Evolutionary conservation across 2,113 vertebrate species (phyloP), one percentile per base, ranked within the genome.

Genomic region (Osmerus eperlanus): DNA sequence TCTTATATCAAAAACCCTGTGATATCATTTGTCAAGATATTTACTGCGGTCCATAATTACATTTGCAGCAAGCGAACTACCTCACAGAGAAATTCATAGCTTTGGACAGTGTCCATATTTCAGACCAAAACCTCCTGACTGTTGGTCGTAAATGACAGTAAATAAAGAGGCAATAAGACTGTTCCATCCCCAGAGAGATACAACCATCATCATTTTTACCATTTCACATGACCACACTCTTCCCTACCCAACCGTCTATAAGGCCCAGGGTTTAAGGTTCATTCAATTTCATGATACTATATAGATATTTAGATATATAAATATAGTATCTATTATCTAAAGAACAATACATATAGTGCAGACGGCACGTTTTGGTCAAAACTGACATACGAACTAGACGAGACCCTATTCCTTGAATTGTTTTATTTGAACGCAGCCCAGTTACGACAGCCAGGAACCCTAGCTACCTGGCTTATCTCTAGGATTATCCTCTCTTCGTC

Each of bases 51-150:
- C 36, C 59, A 47, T 60, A 16, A 32, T 56, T 16, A 3, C 16
- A 18, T 15, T 18, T 41, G 3, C 63, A 32, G 73, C 65, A 59
- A 78, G 65, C 52, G 68, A 74, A 78, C 78, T 66, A 73, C 67
- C 73, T 36, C 28, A 72, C 67, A 68, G 70, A 81, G 72, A 75
- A 79, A 79, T 81, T 75, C 47, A 76, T 77, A 74, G 77, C 59
- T 81, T 54, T 73, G 65, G 77, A 79, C 79, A 79, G 72, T 68
- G 66, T 79, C 72, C 76, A 81, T 81, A 78, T 72, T 78, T 81
- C 78, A 84, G 72, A 60, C 73, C 63, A 65, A 77, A 83, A 80
- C 72, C 54, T 68, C 61, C 68, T 76, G 76, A 78, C 76, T 78
- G 71, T 64, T 58, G 79, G 55, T 76, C 74, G 71, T 83, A 83